Evolutionary conservation across 2,888 invertebrate genomes (phyloP).

Genomic region (Drosophila rubida): DNA sequence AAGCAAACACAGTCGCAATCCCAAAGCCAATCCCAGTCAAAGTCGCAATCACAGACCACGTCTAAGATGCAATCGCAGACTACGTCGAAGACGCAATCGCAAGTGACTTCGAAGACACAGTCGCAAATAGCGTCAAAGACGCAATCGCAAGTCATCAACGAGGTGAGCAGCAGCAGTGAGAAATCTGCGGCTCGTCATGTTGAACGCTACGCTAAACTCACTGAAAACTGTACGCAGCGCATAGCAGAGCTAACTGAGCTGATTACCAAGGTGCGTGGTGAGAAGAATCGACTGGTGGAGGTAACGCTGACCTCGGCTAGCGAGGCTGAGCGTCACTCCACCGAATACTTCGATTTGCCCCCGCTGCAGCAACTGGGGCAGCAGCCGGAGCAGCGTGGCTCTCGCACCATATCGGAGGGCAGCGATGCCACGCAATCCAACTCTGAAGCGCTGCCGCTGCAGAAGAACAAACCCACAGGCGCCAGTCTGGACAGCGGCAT

Average conservation of each 20-base stretch:
- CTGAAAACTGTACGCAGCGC: constrained; percentile 86
- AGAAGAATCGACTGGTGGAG: constrained; percentile 86
- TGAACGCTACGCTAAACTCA: constrained; percentile 86
- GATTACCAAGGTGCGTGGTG: constrained; percentile 87
- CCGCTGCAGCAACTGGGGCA: constrained; percentile 28
- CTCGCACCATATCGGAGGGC: constrained; percentile 55
- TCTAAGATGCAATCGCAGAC: neutral
- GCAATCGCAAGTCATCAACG: neutral
- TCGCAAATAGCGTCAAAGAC: neutral
- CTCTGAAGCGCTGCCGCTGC: constrained; percentile 66
- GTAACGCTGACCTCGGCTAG: constrained; percentile 83
- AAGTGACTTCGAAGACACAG: neutral
- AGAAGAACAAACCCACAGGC: constrained; percentile 80
- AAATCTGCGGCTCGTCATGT: constrained; percentile 44
- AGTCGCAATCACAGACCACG: neutral
- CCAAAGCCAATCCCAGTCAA: too few species aligned
- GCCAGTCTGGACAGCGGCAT: constrained; percentile 84
- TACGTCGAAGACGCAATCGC: neutral
- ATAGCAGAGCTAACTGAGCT: constrained; percentile 86
- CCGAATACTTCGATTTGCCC: constrained; percentile 84
- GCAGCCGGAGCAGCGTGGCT: constrained; percentile 20
- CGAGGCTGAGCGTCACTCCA: constrained; percentile 82
- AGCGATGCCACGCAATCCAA: constrained; percentile 52
- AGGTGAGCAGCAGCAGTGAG: constrained; percentile 8
- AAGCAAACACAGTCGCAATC: neutral